These are phyloP conservation scores for Echinometra lucunter DNA, from an alignment of 53 echinoderm and acorn worm species.

Conservation along the genomic window DNA sequence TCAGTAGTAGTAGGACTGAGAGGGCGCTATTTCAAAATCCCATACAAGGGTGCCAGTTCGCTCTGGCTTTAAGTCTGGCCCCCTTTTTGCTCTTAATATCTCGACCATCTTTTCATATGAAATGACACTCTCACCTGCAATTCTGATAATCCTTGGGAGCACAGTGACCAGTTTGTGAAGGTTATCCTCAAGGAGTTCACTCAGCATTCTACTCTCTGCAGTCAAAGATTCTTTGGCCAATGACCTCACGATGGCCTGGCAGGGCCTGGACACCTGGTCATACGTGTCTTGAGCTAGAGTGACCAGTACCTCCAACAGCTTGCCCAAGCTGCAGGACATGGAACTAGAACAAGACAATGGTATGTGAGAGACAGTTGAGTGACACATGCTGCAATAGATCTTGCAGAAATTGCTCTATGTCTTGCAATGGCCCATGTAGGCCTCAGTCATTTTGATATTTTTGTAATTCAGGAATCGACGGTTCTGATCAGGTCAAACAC, in stretches of 20 bases:
- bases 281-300: conserved; percentile 84
- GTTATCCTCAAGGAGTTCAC: conserved; percentile 93
- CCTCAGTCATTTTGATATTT: too few relatives aligned
- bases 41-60: too few relatives aligned
- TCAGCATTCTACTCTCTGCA: conserved; percentile 74
- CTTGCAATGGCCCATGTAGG: too few relatives aligned
- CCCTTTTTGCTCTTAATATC: too few relatives aligned
- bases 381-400: too few relatives aligned
- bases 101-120: background rate
- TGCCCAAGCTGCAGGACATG: conserved; percentile 76
- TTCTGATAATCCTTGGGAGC: conserved; percentile 89
- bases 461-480: too few relatives aligned
- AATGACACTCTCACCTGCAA: conserved; percentile 72
- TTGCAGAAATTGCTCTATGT: background rate
- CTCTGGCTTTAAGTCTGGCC: too few relatives aligned
- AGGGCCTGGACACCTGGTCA: conserved; percentile 74
- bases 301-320: conserved; percentile 86
- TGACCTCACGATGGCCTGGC: conserved; percentile 71
- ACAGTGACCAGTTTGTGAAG: conserved; percentile 84
- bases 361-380: background rate
- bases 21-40: too few relatives aligned
- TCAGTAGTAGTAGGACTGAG: too few relatives aligned
- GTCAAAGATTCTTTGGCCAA: conserved; percentile 73
- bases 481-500: too few relatives aligned
- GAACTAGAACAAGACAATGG: conserved; percentile 60